phyloP scores from a whole-genome alignment of 2,888 invertebrate genomes.

The Drosophila quinaria region DNA sequence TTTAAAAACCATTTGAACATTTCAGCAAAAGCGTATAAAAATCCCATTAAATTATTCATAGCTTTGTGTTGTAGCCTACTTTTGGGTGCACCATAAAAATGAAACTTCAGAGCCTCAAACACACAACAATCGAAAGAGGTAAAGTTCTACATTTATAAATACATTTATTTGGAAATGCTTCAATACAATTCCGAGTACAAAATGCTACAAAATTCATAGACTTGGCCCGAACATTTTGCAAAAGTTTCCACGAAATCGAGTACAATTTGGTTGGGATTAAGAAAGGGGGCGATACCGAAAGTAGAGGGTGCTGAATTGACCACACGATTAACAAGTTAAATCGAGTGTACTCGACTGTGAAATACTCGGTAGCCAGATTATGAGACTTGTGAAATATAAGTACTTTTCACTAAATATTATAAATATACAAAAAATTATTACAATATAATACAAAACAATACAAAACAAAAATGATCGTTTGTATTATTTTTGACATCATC shows the following conservation, averaged over 20 bases:
- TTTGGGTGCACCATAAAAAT: conserved; percentile 12
- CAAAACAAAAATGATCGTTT: too few species aligned
- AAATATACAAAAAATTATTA: too few species aligned
- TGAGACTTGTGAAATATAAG: too few species aligned
- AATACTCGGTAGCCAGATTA: not conserved
- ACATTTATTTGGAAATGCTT: not conserved
- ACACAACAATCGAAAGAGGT: not conserved
- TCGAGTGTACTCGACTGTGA: not conserved
- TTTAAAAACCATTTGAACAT: not conserved
- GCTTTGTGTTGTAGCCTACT: conserved; percentile 18
- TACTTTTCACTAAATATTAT: too few species aligned
- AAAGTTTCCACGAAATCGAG: conserved; percentile 3
- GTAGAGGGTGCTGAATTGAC: not conserved
- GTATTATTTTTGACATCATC: too few species aligned
- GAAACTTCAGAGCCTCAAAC: not conserved
- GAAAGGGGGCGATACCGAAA: not conserved
- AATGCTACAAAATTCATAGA: conserved; percentile 14
- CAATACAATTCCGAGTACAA: not conserved
- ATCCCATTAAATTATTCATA: conserved; percentile 21
- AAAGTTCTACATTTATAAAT: conserved; percentile 3
- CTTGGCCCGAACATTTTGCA: not conserved
- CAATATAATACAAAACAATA: too few species aligned
- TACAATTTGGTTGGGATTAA: not conserved
- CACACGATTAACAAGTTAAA: conserved; percentile 5
- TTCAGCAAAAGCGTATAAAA: conserved; percentile 4